Percentiles rank a stretch among this genome's conserved stretches.
phyloP scores from a whole-genome alignment of 64 coral and sea anemone species.

The Porites lutea region DNA sequence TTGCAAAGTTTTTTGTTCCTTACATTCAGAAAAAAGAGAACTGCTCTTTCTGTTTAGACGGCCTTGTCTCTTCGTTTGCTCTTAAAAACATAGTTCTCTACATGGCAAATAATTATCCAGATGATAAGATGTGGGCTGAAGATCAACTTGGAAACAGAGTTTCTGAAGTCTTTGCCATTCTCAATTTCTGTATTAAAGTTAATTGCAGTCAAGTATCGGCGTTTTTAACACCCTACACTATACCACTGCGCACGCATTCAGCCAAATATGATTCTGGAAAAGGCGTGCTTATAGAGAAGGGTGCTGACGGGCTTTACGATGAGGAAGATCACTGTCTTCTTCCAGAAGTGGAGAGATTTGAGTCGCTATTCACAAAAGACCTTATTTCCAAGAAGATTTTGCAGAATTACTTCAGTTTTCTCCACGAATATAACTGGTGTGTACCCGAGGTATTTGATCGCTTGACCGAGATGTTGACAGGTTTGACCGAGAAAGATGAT shows the following conservation, averaged over 20 bases:
- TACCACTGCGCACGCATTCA: background rate
- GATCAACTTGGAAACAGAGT: slow-evolving; percentile 44
- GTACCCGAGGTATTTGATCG: slow-evolving; percentile 42
- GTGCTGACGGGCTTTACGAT: background rate
- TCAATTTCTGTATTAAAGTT: slow-evolving; percentile 46
- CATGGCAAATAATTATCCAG: slow-evolving; percentile 53
- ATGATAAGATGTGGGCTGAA: slow-evolving; percentile 34
- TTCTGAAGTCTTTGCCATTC: slow-evolving; percentile 41
- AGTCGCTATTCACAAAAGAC: slow-evolving; percentile 26
- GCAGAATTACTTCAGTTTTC: slow-evolving; percentile 43
- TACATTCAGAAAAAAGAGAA: slow-evolving; percentile 12
- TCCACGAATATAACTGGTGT: slow-evolving; percentile 40
- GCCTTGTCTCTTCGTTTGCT: slow-evolving; percentile 28
- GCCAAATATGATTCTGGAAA: slow-evolving; percentile 38
- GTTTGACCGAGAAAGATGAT: slow-evolving; percentile 28
- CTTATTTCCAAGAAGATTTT: slow-evolving; percentile 43
- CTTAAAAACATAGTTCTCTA: slow-evolving; percentile 49
- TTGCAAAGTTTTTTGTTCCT: slow-evolving; percentile 34
- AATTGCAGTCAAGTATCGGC: slow-evolving; percentile 37
- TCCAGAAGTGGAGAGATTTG: slow-evolving; percentile 23
- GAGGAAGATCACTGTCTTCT: slow-evolving; percentile 7
- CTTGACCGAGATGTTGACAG: slow-evolving; percentile 30
- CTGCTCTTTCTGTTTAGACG: slow-evolving; percentile 17
- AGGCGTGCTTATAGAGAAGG: slow-evolving; percentile 3
- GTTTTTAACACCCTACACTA: slow-evolving; percentile 44